phyloP scores from a whole-genome alignment of 2,888 invertebrate species.

The Adela reaumurella region DNA sequence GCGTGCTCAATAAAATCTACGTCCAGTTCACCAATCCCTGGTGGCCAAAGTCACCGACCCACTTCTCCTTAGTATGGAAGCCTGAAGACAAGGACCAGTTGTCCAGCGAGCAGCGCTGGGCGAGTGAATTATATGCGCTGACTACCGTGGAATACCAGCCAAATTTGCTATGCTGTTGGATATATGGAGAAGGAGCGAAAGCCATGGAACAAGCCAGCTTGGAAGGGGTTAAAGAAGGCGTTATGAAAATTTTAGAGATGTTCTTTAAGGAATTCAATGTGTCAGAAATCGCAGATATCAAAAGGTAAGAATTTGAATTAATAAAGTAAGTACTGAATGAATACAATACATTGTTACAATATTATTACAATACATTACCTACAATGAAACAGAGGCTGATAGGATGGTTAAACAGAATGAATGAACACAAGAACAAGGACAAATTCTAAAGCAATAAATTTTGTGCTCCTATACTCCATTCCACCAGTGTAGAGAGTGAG shows the following conservation, averaged over 20 bases:
- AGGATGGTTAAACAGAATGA: no score
- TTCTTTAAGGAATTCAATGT: conserved; percentile 51
- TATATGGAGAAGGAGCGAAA: conserved; percentile 60
- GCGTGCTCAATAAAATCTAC: conserved; percentile 67
- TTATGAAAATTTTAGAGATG: conserved; percentile 51
- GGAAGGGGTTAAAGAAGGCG: conserved; percentile 47
- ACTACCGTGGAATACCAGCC: conserved; percentile 59
- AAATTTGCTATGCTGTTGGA: conserved; percentile 62
- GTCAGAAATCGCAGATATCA: conserved; percentile 44
- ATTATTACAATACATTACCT: no score
- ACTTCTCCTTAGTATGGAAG: conserved; percentile 56
- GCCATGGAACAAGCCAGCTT: conserved; percentile 57
- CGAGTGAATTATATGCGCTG: conserved; percentile 59
- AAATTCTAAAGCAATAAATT: no score
- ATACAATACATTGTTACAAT: no score
- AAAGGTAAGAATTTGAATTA: conserved; percentile 55
- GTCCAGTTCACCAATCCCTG: conserved; percentile 63
- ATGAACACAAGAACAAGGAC: no score
- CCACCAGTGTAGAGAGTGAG: no score
- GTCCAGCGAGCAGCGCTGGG: conserved; percentile 49
- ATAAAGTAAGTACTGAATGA: no score
- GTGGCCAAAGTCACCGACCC: conserved; percentile 53
- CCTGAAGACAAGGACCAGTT: conserved; percentile 49
- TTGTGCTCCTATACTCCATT: no score
- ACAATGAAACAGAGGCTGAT: no score